Evolutionary conservation across 2,888 invertebrate species (phyloP).

Genomic region (Nemotelus pantherinus): DNA sequence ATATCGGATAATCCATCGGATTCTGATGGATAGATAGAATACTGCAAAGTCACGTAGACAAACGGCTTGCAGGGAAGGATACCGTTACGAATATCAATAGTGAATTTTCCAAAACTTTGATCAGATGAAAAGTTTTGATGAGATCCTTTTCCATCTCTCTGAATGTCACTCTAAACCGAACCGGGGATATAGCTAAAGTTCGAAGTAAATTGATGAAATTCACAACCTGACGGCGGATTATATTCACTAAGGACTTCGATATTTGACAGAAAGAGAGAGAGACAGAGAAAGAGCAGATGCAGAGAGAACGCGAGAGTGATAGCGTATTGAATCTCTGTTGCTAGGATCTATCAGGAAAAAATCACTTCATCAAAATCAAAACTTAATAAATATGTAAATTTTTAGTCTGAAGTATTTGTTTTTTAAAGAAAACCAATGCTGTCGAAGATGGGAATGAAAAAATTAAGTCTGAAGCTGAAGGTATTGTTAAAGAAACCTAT

Average conservation of each 20-base stretch:
- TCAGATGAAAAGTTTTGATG: constrained; percentile 42
- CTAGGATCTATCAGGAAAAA: not conserved
- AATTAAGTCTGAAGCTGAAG: not conserved
- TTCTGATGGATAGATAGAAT: not conserved
- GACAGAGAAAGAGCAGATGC: too few species aligned
- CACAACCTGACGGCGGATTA: constrained; percentile 13
- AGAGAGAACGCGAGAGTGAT: too few species aligned
- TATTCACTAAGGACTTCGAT: not conserved
- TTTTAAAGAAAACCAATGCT: not conserved
- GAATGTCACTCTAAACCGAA: constrained; percentile 1
- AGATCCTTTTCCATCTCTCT: constrained; percentile 28
- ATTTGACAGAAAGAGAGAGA: not conserved
- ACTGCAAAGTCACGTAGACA: constrained; percentile 17
- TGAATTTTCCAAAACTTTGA: constrained; percentile 35
- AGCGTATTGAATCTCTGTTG: too few species aligned
- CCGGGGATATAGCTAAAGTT: constrained; percentile 13
- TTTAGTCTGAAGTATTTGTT: constrained; percentile 20
- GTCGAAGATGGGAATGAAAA: constrained; percentile 24
- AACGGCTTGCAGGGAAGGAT: not conserved
- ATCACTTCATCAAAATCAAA: constrained; percentile 25
- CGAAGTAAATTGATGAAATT: constrained; percentile 29
- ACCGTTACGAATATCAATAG: constrained; percentile 30
- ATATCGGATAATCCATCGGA: too few species aligned
- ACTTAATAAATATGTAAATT: constrained; percentile 43
- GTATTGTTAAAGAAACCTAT: too few species aligned